Conservation (phyloP, 2,888 invertebrate species). For the Tanypteryx hageni region DNA sequence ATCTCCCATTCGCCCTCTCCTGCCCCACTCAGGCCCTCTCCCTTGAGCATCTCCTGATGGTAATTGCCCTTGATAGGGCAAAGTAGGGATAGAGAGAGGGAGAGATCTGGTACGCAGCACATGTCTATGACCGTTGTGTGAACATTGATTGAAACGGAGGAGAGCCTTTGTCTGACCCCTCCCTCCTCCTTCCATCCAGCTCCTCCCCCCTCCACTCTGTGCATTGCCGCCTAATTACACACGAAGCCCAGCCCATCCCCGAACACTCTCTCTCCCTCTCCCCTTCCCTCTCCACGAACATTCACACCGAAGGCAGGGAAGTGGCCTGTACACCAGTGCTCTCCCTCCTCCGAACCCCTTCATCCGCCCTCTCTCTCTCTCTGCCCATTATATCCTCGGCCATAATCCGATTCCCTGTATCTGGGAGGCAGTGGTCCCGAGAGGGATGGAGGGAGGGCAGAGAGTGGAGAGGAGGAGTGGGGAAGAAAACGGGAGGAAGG, state of each 20-base stretch:
- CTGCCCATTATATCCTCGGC: conserved; percentile 48
- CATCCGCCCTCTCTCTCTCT: conserved; percentile 8
- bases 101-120: conserved; percentile 53
- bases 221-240: conserved; percentile 61
- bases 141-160: conserved; percentile 61
- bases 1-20: conserved; percentile 64
- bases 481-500: background rate
- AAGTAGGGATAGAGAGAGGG: conserved; percentile 37
- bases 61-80: conserved; percentile 65
- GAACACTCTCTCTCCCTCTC: conserved; percentile 68
- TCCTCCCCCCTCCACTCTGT: background rate
- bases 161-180: conserved; percentile 52
- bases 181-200: background rate
- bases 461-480: background rate
- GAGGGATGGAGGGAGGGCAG: background rate
- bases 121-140: conserved; percentile 62
- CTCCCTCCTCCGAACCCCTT: background rate
- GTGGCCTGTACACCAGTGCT: background rate
- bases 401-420: conserved; percentile 57
- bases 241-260: conserved; percentile 39
- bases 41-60: conserved; percentile 66
- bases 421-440: conserved; percentile 47
- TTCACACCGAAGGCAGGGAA: conserved; percentile 64
- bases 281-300: conserved; percentile 68
- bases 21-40: conserved; percentile 66